Conservation (phyloP, 2,888 invertebrate genomes). For the Chirona hameri region DNA sequence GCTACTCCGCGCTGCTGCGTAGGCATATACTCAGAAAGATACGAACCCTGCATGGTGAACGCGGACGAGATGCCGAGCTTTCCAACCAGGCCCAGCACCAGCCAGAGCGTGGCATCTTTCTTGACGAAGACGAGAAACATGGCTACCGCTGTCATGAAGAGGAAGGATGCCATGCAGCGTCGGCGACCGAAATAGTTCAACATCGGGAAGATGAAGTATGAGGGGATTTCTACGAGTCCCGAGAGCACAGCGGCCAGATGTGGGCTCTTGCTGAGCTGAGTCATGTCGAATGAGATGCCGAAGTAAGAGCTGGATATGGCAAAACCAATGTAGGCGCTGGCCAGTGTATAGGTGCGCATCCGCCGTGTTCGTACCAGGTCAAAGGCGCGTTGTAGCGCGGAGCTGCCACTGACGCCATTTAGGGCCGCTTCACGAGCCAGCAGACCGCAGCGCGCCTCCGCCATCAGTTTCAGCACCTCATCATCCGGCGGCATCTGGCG, state of each 20-base stretch:
- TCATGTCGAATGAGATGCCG: too few species aligned
- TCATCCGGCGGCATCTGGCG: neutral
- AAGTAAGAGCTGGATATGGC: too few species aligned
- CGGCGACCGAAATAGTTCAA: too few species aligned
- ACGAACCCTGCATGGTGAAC: constrained; percentile 50
- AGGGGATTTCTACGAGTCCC: too few species aligned
- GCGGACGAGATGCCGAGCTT: constrained; percentile 50
- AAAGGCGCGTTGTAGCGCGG: neutral
- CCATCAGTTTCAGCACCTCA: too few species aligned
- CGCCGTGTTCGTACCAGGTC: neutral
- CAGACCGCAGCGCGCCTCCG: too few species aligned
- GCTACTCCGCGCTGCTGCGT: constrained; percentile 50
- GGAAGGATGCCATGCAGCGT: too few species aligned
- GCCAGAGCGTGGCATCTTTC: too few species aligned
- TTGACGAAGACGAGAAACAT: too few species aligned
- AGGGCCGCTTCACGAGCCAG: neutral
- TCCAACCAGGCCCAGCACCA: constrained; percentile 44
- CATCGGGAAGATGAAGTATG: too few species aligned
- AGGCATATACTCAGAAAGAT: constrained; percentile 42
- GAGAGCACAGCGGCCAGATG: constrained; percentile 53
- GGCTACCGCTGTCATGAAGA: too few species aligned
- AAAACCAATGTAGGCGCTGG: neutral
- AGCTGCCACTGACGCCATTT: neutral
- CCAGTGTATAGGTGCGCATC: too few species aligned
- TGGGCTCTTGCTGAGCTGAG: constrained; percentile 49